phyloP scores from a whole-genome alignment of 2,888 invertebrate genomes.

The Cosmia trapezina region DNA sequence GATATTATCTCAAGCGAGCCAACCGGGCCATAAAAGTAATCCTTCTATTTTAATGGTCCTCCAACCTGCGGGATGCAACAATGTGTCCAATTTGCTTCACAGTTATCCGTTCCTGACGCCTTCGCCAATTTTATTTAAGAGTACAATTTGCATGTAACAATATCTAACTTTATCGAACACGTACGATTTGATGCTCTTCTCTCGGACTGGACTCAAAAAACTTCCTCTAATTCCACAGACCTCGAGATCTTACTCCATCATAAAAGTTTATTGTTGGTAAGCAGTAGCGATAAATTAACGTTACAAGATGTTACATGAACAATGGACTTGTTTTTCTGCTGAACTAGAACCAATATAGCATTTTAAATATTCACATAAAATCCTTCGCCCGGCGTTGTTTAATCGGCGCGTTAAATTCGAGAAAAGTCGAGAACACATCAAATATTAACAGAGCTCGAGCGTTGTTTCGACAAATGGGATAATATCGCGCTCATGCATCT shows the following conservation, averaged over 20 bases:
- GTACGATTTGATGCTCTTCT: conserved; percentile 26
- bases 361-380: conserved; percentile 89
- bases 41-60: conserved; percentile 88
- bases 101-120: conserved; percentile 71
- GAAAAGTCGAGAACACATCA: conserved; percentile 90
- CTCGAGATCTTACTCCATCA: conserved; percentile 50
- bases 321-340: conserved; percentile 79
- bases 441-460: conserved; percentile 86
- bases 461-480: conserved; percentile 88
- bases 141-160: conserved; percentile 71
- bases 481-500: conserved; percentile 85
- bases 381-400: conserved; percentile 87
- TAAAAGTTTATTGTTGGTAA: conserved; percentile 64
- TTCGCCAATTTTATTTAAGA: conserved; percentile 67
- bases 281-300: conserved; percentile 70
- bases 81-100: conserved; percentile 82
- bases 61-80: conserved; percentile 88
- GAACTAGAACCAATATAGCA: conserved; percentile 88
- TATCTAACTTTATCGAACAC: conserved; percentile 49
- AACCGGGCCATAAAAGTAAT: conserved; percentile 88
- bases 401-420: conserved; percentile 89
- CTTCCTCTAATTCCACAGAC: conserved; percentile 47
- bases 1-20: conserved; percentile 89
- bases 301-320: conserved; percentile 76
- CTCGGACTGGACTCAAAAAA: conserved; percentile 46